phyloP scores from a whole-genome alignment of 2,113 vertebrate species.

The Colaptes auratus region DNA sequence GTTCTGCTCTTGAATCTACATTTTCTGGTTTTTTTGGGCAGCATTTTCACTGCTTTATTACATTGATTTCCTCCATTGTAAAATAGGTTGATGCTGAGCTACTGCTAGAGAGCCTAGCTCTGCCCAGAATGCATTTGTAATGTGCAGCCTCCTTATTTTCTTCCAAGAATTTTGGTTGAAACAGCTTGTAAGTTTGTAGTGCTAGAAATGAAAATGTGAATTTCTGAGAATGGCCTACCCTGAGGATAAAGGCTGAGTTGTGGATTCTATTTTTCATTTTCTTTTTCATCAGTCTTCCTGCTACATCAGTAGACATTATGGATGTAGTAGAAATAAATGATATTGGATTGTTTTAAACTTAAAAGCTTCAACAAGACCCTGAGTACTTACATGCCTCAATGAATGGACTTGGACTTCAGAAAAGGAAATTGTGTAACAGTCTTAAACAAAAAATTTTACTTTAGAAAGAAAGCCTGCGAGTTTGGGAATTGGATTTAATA shows the following conservation, averaged over 20 bases:
- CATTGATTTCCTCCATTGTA: neutral
- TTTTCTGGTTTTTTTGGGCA: neutral
- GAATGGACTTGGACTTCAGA: neutral
- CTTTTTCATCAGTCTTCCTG: neutral
- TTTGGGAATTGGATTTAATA: neutral
- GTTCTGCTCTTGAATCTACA: neutral
- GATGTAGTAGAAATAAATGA: neutral
- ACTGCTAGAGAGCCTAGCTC: neutral
- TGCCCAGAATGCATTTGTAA: neutral
- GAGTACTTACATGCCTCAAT: neutral
- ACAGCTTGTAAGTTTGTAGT: neutral
- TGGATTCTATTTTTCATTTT: neutral
- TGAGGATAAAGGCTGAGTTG: no score
- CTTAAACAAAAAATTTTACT: neutral
- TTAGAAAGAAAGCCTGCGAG: neutral
- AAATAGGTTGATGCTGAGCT: neutral
- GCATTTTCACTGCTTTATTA: neutral
- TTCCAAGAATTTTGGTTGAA: neutral
- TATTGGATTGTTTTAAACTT: neutral
- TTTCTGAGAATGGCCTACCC: no score
- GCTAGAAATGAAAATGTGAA: neutral
- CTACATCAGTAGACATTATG: neutral
- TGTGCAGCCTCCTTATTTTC: neutral
- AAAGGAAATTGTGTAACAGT: neutral
- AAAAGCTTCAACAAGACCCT: neutral